Percentiles rank a stretch among this genome's conserved stretches.
Conservation (phyloP, 2,797 vertebrate species). For the Pipistrellus kuhlii region DNA sequence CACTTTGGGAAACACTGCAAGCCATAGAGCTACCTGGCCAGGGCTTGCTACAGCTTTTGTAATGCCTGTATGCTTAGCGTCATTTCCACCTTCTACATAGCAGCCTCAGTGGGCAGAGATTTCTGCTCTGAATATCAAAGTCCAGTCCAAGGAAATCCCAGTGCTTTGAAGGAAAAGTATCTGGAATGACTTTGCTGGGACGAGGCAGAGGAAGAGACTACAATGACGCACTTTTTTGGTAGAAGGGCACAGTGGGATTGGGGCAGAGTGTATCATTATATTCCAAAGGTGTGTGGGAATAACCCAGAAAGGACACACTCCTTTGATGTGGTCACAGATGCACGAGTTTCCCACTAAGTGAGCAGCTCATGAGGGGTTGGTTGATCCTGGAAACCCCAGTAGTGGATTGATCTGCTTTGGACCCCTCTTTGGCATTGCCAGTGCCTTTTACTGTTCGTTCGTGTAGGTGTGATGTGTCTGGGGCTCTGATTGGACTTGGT, state of each 20-base stretch:
- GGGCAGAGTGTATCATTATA: constrained; percentile 94
- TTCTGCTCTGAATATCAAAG: constrained; percentile 96
- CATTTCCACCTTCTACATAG: constrained; percentile 95
- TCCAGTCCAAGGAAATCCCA: constrained; percentile 87
- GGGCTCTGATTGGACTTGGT: constrained; percentile 93
- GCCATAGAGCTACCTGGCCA: not conserved
- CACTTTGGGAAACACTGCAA: not conserved
- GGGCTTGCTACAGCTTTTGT: constrained; percentile 94
- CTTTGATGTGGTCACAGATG: constrained; percentile 90
- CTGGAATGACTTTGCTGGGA: constrained; percentile 88
- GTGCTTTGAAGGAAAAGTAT: constrained; percentile 86
- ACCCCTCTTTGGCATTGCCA: constrained; percentile 96
- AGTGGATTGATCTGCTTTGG: constrained; percentile 91
- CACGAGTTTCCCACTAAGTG: constrained; percentile 92
- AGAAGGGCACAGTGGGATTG: constrained; percentile 93
- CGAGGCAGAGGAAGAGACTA: constrained; percentile 91
- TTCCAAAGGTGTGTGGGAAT: constrained; percentile 88
- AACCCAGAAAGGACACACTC: constrained; percentile 86
- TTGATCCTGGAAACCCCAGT: constrained; percentile 88
- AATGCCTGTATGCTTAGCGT: constrained; percentile 96
- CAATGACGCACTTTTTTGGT: constrained; percentile 89
- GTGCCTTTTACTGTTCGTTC: constrained; percentile 95
- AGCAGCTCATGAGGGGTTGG: constrained; percentile 94
- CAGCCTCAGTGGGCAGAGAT: constrained; percentile 95
- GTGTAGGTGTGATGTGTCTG: constrained; percentile 94